Base-by-base conservation (phyloP, 2,888 invertebrate species). In the Ectobius pallidus region DNA sequence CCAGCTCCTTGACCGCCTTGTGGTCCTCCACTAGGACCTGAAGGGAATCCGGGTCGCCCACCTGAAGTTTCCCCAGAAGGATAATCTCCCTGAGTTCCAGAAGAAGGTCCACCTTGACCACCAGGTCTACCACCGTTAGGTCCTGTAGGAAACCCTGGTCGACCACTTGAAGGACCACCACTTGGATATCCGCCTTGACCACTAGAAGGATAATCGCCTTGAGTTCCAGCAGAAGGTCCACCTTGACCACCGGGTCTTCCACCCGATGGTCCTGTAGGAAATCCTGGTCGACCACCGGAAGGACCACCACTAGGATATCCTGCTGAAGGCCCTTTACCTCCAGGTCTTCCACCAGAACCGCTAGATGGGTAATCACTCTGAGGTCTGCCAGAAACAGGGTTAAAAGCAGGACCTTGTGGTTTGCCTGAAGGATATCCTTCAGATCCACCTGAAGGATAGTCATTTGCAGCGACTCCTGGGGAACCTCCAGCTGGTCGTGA, bases 21-120 rank as follows among this genome's bases (percentile, higher is more conserved):
- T 55, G 52, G 74, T 55, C 75, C 75, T 18, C 75, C 74, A 11
- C 61, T 39, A 27, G 42, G 32, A 27, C 65, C 63, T 11, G 69
- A 55, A 0, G 75, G 69, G 1, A 77, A 77, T n/a, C 79, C 77
- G n/a, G 75, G 63, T 14, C 61, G 70, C 34, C 75, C 74, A 65
- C 77, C 78, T 70, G 78, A 79, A 2, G 78, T 77, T 11, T 79
- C 77, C 74, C 78, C 75, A 22, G 72, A 20, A 9, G 73, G 62
- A 44, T 69, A 65, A 46, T 74, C 77, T 32, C 69, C 69, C 22
- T 76, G 75, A 27, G 71, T 71, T 18, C 70, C 49, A 44, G 34
- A 70, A 75, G 75, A n/a, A 69, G 74, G 77, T 74, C 78, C 77
- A 77, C 69, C 55, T 42, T 69, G 55, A 14, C 18, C 77, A 69